Conservation (phyloP, 2,113 vertebrate species). For the Numenius arquata region DNA sequence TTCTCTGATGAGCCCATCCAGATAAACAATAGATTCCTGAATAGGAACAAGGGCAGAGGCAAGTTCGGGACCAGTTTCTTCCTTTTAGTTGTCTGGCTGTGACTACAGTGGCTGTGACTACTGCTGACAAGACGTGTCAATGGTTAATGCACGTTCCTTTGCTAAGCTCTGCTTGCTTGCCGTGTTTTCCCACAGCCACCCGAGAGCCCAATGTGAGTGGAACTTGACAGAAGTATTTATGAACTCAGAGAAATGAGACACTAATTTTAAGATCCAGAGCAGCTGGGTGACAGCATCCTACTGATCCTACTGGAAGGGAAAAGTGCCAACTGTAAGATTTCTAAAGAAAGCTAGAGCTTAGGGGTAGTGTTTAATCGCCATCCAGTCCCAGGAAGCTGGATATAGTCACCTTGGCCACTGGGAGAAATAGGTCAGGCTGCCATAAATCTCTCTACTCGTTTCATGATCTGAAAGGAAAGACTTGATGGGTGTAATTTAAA, state of each 20-base stretch:
- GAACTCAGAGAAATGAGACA: not conserved
- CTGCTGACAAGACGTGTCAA: not conserved
- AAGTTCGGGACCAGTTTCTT: not conserved
- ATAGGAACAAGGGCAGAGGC: not conserved
- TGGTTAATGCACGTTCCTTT: not conserved
- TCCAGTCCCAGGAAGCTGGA: not conserved
- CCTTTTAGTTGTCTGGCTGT: not conserved
- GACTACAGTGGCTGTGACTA: not conserved
- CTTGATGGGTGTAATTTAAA: not conserved
- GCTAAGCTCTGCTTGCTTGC: not conserved
- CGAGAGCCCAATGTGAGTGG: not conserved
- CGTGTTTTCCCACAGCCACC: not conserved
- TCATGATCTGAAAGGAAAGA: not conserved
- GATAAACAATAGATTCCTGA: not conserved
- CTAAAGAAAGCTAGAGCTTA: not conserved
- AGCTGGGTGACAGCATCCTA: not conserved
- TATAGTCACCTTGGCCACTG: not conserved
- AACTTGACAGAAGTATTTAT: not conserved
- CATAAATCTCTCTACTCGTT: not conserved
- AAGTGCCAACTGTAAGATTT: not conserved
- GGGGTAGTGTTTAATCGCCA: not conserved
- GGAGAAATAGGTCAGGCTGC: not conserved
- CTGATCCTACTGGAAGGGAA: not conserved
- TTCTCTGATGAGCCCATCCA: not conserved
- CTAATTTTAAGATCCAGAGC: not conserved